Evolutionary conservation across 2,797 vertebrate species (phyloP), one percentile per base, ranked within the genome.

Genomic region (Crenuchus spilurus): DNA sequence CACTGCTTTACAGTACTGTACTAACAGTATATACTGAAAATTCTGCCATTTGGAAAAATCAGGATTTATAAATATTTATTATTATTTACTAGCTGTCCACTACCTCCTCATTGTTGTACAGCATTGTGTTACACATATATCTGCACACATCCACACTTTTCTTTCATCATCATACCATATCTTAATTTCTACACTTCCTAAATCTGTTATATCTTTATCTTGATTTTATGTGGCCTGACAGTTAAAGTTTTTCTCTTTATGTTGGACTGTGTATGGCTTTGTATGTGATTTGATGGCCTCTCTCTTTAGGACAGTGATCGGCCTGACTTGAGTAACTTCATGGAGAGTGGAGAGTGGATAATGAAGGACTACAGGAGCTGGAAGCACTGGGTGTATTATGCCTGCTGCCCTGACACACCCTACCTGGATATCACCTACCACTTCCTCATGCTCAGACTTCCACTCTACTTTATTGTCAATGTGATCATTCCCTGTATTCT

Each of bases 371-470:
- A 94, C 81, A 87, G 92, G 0, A 91, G 91, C 87, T 98, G 95
- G 96, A 97, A 96, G 71, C 97, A 99, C 86, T 91, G 89, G 90
- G 96, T 98, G 49, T 89, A 88, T 81, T 99, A 99, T 0, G 86
- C 92, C 39, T 99, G 97, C 83, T 99, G 97, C 67, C 92, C 90
- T 0, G 74, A 89, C 49, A 97, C 91, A 0, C 96, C 95, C 0
- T 99, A 98, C 82, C 89, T 99, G 80, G 97, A 98, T 79, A 97
- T 98, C 88, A 98, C 97, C 72, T 98, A 97, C 82, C 96, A 98
- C 77, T 98, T 99, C 77, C 92, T 98, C 70, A 92, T 99, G 94
- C 93, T 96, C 70, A 94, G 97, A 3, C 90, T 98, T 83, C 97
- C 97, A 0, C 96, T 99, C 77, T 99, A 99, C 84, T 99, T 98